Conservation (phyloP, 2,113 vertebrate species). For the Dasyurus viverrinus region DNA sequence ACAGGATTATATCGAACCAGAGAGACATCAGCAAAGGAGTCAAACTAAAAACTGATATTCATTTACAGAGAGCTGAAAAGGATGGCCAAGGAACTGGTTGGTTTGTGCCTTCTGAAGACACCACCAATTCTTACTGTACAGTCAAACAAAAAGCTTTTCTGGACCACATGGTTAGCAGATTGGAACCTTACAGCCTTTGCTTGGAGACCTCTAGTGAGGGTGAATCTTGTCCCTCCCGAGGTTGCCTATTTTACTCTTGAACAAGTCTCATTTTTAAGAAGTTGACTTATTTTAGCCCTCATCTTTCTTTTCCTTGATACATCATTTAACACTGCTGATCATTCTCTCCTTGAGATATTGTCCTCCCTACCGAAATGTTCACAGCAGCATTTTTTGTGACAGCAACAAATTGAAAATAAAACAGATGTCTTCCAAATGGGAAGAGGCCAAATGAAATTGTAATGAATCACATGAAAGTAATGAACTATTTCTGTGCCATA, state of each 20-base stretch:
- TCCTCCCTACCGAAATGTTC: background rate
- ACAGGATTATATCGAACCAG: background rate
- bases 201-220: background rate
- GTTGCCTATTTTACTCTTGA: background rate
- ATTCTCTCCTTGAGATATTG: background rate
- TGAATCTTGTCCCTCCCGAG: background rate
- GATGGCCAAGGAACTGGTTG: background rate
- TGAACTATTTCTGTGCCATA: background rate
- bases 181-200: background rate
- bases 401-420: background rate
- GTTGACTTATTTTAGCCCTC: background rate
- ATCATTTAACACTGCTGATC: background rate
- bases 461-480: background rate
- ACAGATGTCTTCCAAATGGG: background rate
- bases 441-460: background rate
- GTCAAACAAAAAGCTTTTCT: background rate
- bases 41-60: background rate
- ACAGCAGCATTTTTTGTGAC: background rate
- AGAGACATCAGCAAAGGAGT: background rate
- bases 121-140: background rate
- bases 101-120: background rate
- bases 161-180: background rate
- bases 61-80: background rate
- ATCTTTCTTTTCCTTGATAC: background rate
- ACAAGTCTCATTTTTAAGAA: background rate